Evolutionary conservation across 2,888 invertebrate species (phyloP).

Genomic region (Drosophila rellima): DNA sequence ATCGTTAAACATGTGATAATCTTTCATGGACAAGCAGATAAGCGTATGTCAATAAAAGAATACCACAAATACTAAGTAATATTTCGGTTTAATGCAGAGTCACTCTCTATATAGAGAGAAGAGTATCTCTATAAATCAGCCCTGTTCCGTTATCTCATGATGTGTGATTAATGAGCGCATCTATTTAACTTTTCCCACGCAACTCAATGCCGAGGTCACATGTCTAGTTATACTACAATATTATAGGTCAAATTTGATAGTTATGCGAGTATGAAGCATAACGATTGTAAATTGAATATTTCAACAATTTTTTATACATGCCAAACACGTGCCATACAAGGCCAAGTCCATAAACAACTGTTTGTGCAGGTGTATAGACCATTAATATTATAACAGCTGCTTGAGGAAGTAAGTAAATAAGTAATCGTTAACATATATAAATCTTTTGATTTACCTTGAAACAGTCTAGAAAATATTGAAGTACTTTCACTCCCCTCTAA

Average conservation of each 20-base stretch:
- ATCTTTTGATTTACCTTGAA: constrained; percentile 14
- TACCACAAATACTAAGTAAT: neutral
- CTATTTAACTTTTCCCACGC: constrained; percentile 45
- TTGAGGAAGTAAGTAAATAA: constrained; percentile 29
- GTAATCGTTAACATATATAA: constrained; percentile 2
- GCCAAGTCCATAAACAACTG: constrained; percentile 18
- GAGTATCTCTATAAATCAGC: neutral
- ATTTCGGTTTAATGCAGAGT: neutral
- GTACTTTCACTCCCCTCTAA: constrained; percentile 38
- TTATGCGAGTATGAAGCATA: constrained; percentile 7
- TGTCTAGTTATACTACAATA: neutral
- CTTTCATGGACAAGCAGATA: constrained; percentile 30
- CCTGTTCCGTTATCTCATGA: constrained; percentile 14
- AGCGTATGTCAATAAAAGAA: constrained; percentile 9
- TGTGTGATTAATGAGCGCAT: constrained; percentile 35
- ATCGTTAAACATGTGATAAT: constrained; percentile 1
- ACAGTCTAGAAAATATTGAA: constrained; percentile 6
- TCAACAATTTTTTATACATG: constrained; percentile 19
- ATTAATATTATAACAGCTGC: constrained; percentile 6
- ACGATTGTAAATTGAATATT: constrained; percentile 6
- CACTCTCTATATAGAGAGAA: neutral
- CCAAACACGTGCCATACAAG: constrained; percentile 44
- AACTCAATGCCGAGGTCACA: constrained; percentile 13
- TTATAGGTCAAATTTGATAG: constrained; percentile 30
- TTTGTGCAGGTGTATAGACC: constrained; percentile 7